Evolutionary conservation across 2,797 vertebrate species (phyloP).

Genomic region (Alectoris magna): DNA sequence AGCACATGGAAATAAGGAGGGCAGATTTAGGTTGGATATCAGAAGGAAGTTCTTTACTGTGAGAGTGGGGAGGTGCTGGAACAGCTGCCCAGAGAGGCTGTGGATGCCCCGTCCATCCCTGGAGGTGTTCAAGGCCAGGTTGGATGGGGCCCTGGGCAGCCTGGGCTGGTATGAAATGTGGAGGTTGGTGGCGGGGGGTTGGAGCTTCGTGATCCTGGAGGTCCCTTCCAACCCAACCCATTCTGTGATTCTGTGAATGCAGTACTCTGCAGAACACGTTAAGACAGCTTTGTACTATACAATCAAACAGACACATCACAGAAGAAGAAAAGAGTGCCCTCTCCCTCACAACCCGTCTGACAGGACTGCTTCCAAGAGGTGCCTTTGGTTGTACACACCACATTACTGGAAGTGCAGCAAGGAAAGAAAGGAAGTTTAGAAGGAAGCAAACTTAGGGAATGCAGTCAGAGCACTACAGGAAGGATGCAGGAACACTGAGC

Average conservation of each 20-base stretch:
- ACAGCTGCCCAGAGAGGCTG: too few relatives aligned
- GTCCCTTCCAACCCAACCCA: too few relatives aligned
- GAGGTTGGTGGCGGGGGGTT: too few relatives aligned
- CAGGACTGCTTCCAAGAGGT: neutral
- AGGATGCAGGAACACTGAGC: neutral
- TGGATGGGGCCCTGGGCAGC: too few relatives aligned
- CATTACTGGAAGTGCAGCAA: neutral
- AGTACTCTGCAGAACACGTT: neutral
- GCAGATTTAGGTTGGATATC: neutral
- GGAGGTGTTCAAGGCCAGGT: too few relatives aligned
- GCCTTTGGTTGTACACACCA: accelerated
- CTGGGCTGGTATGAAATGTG: too few relatives aligned
- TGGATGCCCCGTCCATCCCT: too few relatives aligned
- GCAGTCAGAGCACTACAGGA: neutral
- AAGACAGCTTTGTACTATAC: neutral
- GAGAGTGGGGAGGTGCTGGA: too few relatives aligned
- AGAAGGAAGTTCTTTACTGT: too few relatives aligned
- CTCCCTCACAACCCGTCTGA: neutral
- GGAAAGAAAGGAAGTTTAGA: neutral
- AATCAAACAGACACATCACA: neutral
- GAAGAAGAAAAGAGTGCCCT: neutral
- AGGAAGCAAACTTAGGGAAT: neutral
- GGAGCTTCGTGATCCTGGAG: too few relatives aligned
- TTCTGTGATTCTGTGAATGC: too few relatives aligned
- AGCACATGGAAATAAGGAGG: neutral